Conservation (phyloP, 1,140 invertebrate genomes). For the Anagrus nilaparvatae region DNA sequence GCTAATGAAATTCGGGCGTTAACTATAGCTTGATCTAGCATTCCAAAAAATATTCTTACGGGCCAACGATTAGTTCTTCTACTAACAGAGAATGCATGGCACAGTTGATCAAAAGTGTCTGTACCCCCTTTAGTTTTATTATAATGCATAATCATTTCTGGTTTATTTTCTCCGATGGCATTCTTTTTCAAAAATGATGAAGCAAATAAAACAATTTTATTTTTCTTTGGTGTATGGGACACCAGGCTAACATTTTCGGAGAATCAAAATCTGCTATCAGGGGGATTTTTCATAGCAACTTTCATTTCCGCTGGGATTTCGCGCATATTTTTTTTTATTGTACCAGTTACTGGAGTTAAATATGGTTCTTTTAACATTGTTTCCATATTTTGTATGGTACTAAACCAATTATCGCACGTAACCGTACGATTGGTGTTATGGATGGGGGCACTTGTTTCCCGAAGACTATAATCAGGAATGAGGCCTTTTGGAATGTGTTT, state of each 20-base stretch:
- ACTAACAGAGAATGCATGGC: conserved; percentile 21
- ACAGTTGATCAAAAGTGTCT: conserved; percentile 39
- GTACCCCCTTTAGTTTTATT: conserved; percentile 42
- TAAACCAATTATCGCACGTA: too few species aligned
- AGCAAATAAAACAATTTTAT: conserved; percentile 26
- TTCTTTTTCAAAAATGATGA: conserved; percentile 14
- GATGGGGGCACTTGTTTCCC: too few species aligned
- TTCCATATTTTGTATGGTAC: too few species aligned
- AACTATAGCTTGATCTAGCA: conserved; percentile 13
- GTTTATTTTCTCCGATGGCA: conserved; percentile 24
- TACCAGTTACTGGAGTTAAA: too few species aligned
- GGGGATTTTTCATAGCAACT: conserved; percentile 3
- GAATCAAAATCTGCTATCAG: conserved; percentile 6
- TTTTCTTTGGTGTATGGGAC: conserved; percentile 22
- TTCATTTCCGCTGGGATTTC: conserved; percentile 22
- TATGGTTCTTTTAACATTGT: too few species aligned
- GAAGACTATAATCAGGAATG: too few species aligned
- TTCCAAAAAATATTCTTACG: conserved; percentile 18
- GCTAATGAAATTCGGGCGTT: conserved; percentile 12
- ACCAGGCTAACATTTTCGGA: conserved; percentile 16
- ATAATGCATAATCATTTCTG: conserved; percentile 36
- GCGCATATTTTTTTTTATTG: conserved; percentile 26
- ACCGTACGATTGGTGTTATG: too few species aligned
- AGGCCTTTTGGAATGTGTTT: too few species aligned
- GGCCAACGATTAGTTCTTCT: conserved; percentile 32